Conservation (phyloP, 2,113 vertebrate species). For the Mobula birostris region DNA sequence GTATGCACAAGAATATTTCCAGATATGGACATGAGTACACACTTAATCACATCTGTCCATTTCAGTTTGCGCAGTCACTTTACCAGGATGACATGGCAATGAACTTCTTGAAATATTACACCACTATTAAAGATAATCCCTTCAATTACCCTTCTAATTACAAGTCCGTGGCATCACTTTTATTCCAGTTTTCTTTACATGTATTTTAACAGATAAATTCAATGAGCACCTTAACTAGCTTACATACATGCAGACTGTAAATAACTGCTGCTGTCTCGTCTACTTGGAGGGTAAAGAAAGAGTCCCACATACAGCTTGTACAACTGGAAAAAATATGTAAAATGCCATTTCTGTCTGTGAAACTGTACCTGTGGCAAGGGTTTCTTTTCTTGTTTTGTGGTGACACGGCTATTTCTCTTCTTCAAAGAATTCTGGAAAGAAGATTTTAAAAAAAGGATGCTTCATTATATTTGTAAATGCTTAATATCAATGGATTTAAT, state of each 20-base stretch:
- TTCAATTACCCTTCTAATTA: not conserved
- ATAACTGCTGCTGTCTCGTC: not conserved
- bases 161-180: not conserved
- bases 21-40: not conserved
- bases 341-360: not conserved
- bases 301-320: no score
- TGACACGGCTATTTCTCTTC: constrained; percentile 75
- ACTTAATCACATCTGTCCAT: not conserved
- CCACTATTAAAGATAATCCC: not conserved
- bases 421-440: constrained; percentile 79
- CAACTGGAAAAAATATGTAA: not conserved
- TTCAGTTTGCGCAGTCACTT: not conserved
- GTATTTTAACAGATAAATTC: not conserved
- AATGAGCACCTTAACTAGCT: not conserved
- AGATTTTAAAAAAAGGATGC: constrained; percentile 34
- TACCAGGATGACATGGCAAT: no score
- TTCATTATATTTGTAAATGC: not conserved
- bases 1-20: not conserved
- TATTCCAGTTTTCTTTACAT: no score
- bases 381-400: constrained; percentile 88
- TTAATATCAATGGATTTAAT: not conserved
- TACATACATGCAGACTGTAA: not conserved
- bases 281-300: not conserved
- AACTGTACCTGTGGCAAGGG: constrained; percentile 69
- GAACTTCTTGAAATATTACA: no score